These are phyloP conservation scores for Exephanes ischioxanthus DNA, from an alignment of 2,888 invertebrate species.

Conservation along the genomic window DNA sequence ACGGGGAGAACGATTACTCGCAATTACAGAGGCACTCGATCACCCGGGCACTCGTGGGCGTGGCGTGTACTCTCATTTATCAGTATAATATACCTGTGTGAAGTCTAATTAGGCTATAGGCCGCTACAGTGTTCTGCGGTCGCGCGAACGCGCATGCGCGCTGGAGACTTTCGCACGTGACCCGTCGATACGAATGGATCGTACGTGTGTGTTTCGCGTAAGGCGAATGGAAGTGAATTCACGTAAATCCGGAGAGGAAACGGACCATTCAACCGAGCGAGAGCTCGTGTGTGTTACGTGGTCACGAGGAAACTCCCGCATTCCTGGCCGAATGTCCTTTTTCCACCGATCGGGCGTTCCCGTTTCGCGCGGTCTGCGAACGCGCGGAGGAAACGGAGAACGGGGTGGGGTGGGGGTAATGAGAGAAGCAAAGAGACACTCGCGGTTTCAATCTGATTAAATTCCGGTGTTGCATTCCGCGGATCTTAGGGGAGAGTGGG, in stretches of 20 bases:
- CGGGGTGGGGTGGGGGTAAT: conserved; percentile 11
- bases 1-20: conserved; percentile 54
- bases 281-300: neutral
- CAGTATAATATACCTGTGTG: conserved; percentile 62
- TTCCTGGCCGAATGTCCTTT: conserved; percentile 38
- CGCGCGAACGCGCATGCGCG: neutral
- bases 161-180: conserved; percentile 1
- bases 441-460: conserved; percentile 74
- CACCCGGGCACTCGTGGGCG: conserved; percentile 65
- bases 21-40: conserved; percentile 63
- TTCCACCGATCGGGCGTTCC: conserved; percentile 13
- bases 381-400: neutral
- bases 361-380: conserved; percentile 29
- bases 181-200: conserved; percentile 8
- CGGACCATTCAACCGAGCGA: neutral
- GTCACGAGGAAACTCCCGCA: conserved; percentile 6
- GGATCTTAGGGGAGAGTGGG: too few species aligned
- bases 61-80: conserved; percentile 65
- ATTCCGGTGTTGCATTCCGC: conserved; percentile 74
- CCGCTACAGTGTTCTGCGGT: conserved; percentile 11
- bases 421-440: conserved; percentile 57
- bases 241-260: conserved; percentile 3
- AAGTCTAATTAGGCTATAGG: conserved; percentile 59
- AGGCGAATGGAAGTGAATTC: neutral
- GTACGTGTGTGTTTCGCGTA: neutral